Evolutionary conservation across 1,140 invertebrate species (phyloP), one percentile per base, ranked within the genome.

Genomic region (Amyelois transitella): DNA sequence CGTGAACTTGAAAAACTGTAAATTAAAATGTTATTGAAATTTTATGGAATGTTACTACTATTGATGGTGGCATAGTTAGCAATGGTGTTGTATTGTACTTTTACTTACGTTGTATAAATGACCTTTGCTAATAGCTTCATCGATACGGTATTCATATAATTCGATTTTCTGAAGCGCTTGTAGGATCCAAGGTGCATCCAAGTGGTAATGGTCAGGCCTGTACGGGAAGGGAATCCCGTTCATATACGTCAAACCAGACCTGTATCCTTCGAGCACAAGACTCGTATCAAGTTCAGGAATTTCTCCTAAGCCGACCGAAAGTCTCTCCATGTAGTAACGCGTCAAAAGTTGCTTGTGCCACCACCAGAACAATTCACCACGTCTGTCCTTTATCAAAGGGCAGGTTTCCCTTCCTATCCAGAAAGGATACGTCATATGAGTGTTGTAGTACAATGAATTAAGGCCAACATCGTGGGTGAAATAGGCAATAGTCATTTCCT

Each of bases 391-490:
- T 0, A 81, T 70, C 28, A 91, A 58, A 21, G 88, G 77, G 62
- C 84, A 88, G 7, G 88, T 63, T 19, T 90, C 78, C 58, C 88
- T 85, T 61, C 80, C 86, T 32, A 92, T 88, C 88, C 91, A 92
- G 79, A 81, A 88, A 1, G 94, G 93, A 60, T 91, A 92, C 18
- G 91, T 90, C 20, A 94, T 60, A 52, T 92, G 89, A 44, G 90
- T 86, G 64, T 93, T 92, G 66, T 91, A 92, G 77, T 95, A 94
- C 66, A 91, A 92, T 1, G 90, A 74, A 68, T 94, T 94, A n/a
- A 95, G 83, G 56, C 91, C 91, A 52, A 92, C 84, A 77, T 95
- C 94, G 60, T 96, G 92, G 0, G 92, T 92, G 88, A 92, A 95
- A 75, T 96, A 95, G 18, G 89, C 86, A 17, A 96, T 48, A 50